These are phyloP conservation scores for Mesaphorura yosii DNA, from an alignment of 1,140 invertebrate species.

Conservation along the genomic window DNA sequence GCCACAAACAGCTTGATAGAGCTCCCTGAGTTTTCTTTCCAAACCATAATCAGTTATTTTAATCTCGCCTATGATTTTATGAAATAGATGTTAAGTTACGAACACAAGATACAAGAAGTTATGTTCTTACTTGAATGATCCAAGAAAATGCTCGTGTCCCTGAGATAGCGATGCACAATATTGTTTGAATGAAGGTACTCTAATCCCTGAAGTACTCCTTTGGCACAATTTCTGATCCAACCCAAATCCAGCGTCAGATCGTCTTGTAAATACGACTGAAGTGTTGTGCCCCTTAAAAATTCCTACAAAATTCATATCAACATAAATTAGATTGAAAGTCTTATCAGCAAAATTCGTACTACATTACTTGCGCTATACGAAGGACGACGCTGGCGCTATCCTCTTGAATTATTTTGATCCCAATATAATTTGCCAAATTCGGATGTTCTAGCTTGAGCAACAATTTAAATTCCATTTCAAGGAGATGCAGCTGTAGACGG, in stretches of 20 bases:
- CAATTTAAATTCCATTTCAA: conserved; percentile 56
- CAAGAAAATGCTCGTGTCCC: conserved; percentile 53
- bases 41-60: conserved; percentile 59
- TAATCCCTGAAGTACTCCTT: conserved; percentile 52
- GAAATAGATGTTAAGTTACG: conserved; percentile 7
- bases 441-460: conserved; percentile 54
- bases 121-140: conserved; percentile 39
- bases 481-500: too few species aligned
- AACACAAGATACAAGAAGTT: background rate
- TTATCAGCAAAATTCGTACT: conserved; percentile 6
- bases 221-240: conserved; percentile 49
- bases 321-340: background rate
- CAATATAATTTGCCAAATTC: conserved; percentile 59
- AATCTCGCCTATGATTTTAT: conserved; percentile 38
- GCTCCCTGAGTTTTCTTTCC: conserved; percentile 49
- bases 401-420: conserved; percentile 50
- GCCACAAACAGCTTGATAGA: conserved; percentile 33
- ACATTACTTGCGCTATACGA: conserved; percentile 43
- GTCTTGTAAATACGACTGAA: conserved; percentile 43
- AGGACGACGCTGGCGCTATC: conserved; percentile 40
- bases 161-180: conserved; percentile 62
- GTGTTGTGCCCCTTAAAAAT: conserved; percentile 46
- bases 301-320: conserved; percentile 39
- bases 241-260: conserved; percentile 46
- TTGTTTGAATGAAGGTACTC: conserved; percentile 62